Evolutionary conservation across 1,140 invertebrate species (phyloP), one percentile per base, ranked within the genome.

Genomic region (Pristionchus pacificus): DNA sequence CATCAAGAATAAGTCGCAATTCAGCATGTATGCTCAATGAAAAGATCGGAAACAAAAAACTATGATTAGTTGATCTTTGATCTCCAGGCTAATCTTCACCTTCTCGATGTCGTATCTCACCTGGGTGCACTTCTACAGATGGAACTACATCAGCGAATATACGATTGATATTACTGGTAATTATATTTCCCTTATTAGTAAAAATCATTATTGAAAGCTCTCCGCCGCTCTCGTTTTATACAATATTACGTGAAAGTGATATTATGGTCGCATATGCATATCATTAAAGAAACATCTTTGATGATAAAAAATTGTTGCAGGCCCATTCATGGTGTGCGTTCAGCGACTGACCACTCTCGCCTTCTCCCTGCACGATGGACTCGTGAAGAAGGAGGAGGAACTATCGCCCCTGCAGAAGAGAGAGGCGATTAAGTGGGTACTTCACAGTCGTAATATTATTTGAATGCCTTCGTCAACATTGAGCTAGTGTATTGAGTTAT

Each of bases 261-360:
- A n/a, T n/a, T n/a, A n/a, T n/a, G n/a, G n/a, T n/a, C n/a, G n/a
- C n/a, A n/a, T n/a, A n/a, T n/a, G n/a, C n/a, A n/a, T n/a, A n/a
- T n/a, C n/a, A n/a, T n/a, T n/a, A n/a, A n/a, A n/a, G n/a, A n/a
- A n/a, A n/a, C n/a, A n/a, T 49, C 38, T 49, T 49, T 49, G 38
- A 49, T 49, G 38, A 49, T 49, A 10, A 6, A 49, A 49, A 10
- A 10, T 6, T 49, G 6, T 19, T 49, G 6, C 38, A 49, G 92
- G 92, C 87, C 84, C 94, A 89, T 62, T 97, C 72, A 97, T 97
- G 95, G 92, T 97, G n/a, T 91, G 93, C 74, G 93, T 92, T 1
- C 93, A 97, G 85, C 94, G 95, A 55, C 64, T 68, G 14, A 94
- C 92, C 33, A 92, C 91, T 79, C 84, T 97, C 57, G 93, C 93